A percentile compares a stretch with the other conserved stretches of the same genome.
phyloP scores from a whole-genome alignment of 1,140 invertebrate genomes.

The Colletes gigas region DNA sequence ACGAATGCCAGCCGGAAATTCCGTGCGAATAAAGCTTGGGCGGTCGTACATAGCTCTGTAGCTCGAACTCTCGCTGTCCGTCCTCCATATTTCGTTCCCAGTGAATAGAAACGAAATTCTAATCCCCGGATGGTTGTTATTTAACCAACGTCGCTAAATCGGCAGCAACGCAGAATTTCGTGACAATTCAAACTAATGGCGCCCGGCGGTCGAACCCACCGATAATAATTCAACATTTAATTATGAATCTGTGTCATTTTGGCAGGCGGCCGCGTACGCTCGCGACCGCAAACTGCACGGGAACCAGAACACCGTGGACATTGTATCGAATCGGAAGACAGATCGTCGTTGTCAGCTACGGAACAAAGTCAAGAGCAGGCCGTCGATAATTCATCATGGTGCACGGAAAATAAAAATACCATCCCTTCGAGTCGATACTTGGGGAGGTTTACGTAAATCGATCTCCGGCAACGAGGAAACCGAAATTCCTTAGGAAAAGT shows the following conservation, averaged over 20 bases:
- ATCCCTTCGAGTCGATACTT: background rate
- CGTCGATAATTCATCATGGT: constrained; percentile 37
- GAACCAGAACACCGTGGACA: background rate
- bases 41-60: background rate
- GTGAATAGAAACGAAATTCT: background rate
- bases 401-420: constrained; percentile 13
- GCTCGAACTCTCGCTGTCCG: background rate
- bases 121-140: background rate
- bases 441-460: no score
- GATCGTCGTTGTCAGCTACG: constrained; percentile 22
- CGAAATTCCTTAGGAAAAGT: no score
- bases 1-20: background rate
- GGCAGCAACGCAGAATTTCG: constrained; percentile 15
- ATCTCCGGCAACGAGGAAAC: no score
- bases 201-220: background rate
- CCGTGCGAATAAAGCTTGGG: background rate
- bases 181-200: constrained; percentile 30
- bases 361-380: constrained; percentile 42
- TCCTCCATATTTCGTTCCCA: background rate
- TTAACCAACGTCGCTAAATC: constrained; percentile 9
- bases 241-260: constrained; percentile 33
- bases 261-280: background rate
- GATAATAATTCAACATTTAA: constrained; percentile 46
- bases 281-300: constrained; percentile 32
- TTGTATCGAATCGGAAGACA: constrained; percentile 35